Conservation (phyloP, 2,113 vertebrate genomes). For the Charadrius vociferus region DNA sequence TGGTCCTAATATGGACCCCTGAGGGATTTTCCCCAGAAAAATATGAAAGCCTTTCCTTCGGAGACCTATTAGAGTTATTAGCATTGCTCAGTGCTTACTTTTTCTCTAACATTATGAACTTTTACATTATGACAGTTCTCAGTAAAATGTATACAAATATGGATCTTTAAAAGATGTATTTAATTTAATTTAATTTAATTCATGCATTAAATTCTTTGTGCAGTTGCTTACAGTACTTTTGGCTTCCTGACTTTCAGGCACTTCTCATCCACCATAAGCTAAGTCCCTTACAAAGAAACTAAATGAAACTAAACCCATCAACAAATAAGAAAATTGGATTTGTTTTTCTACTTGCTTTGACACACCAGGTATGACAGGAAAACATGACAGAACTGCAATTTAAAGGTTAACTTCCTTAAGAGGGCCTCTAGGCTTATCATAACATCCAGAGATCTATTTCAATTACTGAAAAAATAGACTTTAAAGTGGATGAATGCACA, state of each 20-base stretch:
- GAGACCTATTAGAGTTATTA: slow-evolving; percentile 15
- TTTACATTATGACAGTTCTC: neutral
- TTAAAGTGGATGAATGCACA: neutral
- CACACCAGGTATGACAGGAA: neutral
- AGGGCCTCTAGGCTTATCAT: neutral
- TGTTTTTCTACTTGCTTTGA: neutral
- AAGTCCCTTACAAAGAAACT: neutral
- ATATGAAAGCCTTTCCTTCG: neutral
- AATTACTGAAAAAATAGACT: neutral
- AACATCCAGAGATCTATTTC: neutral
- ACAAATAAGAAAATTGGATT: neutral
- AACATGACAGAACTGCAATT: neutral
- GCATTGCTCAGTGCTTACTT: neutral
- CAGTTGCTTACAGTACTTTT: neutral
- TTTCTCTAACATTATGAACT: neutral
- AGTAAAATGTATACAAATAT: neutral
- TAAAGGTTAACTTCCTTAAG: slow-evolving; percentile 7
- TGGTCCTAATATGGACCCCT: neutral
- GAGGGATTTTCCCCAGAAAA: neutral
- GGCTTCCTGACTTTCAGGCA: neutral
- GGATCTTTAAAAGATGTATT: neutral
- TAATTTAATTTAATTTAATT: neutral
- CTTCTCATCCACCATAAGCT: neutral
- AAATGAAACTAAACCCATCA: neutral
- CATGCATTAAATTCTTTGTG: neutral